Conservation (phyloP, 2,113 vertebrate species). For the Zosterops japonicus region DNA sequence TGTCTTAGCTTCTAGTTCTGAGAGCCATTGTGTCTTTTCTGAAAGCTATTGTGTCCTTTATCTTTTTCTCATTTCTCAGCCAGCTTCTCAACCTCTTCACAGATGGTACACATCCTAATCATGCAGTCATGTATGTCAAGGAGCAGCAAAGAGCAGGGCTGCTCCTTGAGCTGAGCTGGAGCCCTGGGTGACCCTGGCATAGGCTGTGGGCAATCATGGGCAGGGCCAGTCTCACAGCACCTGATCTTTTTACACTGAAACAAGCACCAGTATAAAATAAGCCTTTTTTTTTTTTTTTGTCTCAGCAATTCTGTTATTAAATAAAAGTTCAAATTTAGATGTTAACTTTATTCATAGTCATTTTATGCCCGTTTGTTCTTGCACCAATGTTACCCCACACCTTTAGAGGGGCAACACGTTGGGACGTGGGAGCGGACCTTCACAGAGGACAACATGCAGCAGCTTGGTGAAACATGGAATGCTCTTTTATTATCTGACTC, state of each 20-base stretch:
- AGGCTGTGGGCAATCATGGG: rapidly evolving
- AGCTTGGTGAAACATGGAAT: too few relatives aligned
- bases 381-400: background rate
- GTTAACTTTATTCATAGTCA: background rate
- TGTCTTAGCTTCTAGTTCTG: too few relatives aligned
- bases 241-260: background rate
- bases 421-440: too few relatives aligned
- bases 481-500: too few relatives aligned
- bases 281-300: background rate
- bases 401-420: too few relatives aligned
- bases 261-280: background rate
- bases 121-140: too few relatives aligned
- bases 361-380: background rate
- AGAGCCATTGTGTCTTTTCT: too few relatives aligned
- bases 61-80: too few relatives aligned
- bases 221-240: background rate
- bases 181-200: background rate
- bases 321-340: background rate
- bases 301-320: background rate
- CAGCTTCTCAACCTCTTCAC: too few relatives aligned
- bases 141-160: background rate
- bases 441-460: too few relatives aligned
- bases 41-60: too few relatives aligned
- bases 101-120: rapidly evolving
- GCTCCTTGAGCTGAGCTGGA: background rate